Percentiles rank a stretch among this genome's conserved stretches.
These are phyloP conservation scores for Pampusana beccarii DNA, from an alignment of 2,113 vertebrate species.

Conservation along the genomic window DNA sequence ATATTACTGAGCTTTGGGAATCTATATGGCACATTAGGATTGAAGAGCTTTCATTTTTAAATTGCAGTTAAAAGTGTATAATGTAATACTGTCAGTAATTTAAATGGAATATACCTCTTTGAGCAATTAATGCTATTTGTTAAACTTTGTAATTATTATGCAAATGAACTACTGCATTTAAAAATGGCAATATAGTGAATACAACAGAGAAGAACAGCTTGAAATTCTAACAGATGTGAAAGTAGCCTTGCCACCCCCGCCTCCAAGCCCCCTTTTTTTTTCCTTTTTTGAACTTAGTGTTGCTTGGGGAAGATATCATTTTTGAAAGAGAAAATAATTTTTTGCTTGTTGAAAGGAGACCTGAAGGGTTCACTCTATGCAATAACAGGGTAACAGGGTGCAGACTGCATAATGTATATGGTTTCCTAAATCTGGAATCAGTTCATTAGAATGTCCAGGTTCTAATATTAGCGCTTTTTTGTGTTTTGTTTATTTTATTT, in stretches of 20 bases:
- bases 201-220: conserved; percentile 49
- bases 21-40: conserved; percentile 14
- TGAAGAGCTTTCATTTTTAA: conserved; percentile 61
- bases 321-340: neutral
- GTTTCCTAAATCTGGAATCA: neutral
- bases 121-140: conserved; percentile 72
- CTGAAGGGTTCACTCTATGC: neutral
- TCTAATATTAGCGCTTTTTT: neutral
- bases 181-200: conserved; percentile 47
- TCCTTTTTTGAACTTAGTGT: neutral
- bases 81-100: conserved; percentile 69
- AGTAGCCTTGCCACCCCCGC: neutral
- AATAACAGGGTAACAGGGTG: neutral
- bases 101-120: conserved; percentile 69
- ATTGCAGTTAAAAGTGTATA: conserved; percentile 66
- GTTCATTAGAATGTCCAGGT: neutral
- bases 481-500: no score
- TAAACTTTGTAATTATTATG: conserved; percentile 78
- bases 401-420: accelerated
- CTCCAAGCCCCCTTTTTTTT: neutral
- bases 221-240: conserved; percentile 56
- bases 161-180: conserved; percentile 69
- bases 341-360: neutral
- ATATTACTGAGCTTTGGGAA: conserved; percentile 60
- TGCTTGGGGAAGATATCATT: neutral